phyloP scores from a whole-genome alignment of 1,140 invertebrate species.

The Cepaea nemoralis region DNA sequence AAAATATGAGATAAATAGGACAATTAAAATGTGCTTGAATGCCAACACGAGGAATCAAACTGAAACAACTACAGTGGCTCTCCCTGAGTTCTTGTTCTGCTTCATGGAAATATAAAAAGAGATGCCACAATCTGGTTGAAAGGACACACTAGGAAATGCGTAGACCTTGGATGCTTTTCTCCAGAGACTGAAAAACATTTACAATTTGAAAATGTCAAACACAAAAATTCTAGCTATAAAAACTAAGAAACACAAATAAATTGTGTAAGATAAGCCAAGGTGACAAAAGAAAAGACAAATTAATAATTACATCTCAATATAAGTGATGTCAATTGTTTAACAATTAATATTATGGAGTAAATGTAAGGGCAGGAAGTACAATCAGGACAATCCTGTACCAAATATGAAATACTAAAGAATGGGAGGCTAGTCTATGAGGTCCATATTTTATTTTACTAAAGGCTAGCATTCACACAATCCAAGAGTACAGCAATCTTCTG shows the following conservation, averaged over 20 bases:
- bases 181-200: conserved; percentile 64
- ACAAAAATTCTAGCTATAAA: not conserved
- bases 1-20: not conserved
- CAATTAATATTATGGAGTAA: too few relatives aligned
- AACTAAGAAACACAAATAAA: not conserved
- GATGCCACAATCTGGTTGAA: not conserved
- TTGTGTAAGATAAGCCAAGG: too few relatives aligned
- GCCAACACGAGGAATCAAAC: not conserved
- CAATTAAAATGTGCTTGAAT: not conserved
- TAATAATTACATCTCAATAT: too few relatives aligned
- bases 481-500: too few relatives aligned
- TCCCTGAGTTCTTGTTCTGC: not conserved
- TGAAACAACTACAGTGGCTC: conserved; percentile 5
- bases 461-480: too few relatives aligned
- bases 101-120: not conserved
- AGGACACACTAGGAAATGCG: conserved; percentile 53
- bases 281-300: too few relatives aligned
- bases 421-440: too few relatives aligned
- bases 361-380: too few relatives aligned
- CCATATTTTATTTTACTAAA: too few relatives aligned
- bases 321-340: too few relatives aligned
- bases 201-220: not conserved
- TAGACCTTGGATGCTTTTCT: conserved; percentile 67
- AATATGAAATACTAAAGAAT: too few relatives aligned
- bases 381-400: too few relatives aligned